Evolutionary conservation across 2,797 vertebrate genomes (phyloP).

Genomic region (Morus bassanus): DNA sequence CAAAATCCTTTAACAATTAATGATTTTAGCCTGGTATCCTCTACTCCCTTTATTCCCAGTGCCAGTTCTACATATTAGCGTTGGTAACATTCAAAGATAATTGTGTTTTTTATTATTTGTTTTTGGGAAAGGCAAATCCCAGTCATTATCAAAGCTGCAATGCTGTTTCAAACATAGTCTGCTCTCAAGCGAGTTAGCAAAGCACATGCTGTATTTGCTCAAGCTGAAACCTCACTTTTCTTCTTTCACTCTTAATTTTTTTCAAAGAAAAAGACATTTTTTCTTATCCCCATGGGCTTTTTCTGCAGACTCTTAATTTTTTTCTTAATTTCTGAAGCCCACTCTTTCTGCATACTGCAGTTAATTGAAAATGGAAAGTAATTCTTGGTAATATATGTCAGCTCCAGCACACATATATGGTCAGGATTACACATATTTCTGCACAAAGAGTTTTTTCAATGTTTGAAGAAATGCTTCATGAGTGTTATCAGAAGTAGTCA

Average conservation of each 20-base stretch:
- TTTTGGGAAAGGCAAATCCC: constrained; percentile 39
- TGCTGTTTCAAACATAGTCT: neutral
- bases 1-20: constrained; percentile 53
- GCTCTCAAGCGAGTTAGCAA: neutral
- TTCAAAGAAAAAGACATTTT: neutral
- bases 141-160: neutral
- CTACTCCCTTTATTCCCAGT: constrained; percentile 13
- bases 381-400: accelerated
- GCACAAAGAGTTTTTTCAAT: neutral
- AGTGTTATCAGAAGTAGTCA: neutral
- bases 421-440: neutral
- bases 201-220: neutral
- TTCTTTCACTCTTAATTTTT: neutral
- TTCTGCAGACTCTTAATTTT: neutral
- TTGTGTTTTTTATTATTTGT: constrained; percentile 47
- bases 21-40: constrained; percentile 24
- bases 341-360: neutral
- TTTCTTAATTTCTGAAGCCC: neutral
- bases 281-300: neutral
- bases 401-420: accelerated
- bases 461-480: neutral
- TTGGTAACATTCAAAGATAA: constrained; percentile 48
- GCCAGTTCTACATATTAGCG: constrained; percentile 17
- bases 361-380: neutral
- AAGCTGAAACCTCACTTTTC: neutral